phyloP scores from a whole-genome alignment of 2,113 vertebrate genomes.

The Corythaeola cristata region DNA sequence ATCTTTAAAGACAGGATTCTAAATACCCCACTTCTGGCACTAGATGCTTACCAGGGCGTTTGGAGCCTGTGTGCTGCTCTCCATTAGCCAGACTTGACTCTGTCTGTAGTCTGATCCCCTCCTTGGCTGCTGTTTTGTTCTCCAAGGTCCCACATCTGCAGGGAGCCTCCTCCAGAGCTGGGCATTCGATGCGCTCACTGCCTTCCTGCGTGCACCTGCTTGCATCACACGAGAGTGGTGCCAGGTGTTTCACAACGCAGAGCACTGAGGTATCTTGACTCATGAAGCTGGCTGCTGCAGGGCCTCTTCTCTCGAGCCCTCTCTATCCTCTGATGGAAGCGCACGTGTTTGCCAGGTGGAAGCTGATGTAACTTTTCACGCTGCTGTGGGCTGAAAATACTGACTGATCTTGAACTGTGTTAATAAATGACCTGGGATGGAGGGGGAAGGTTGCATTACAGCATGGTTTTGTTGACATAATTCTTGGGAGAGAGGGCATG shows the following conservation, averaged over 20 bases:
- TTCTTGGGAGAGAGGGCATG: background rate
- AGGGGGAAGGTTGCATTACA: background rate
- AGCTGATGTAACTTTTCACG: background rate
- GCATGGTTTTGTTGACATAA: background rate
- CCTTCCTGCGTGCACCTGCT: background rate
- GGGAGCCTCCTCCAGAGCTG: background rate
- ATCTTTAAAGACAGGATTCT: background rate
- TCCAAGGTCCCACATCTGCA: background rate
- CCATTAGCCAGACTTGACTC: fast-evolving
- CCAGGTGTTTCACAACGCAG: background rate
- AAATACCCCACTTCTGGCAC: fast-evolving
- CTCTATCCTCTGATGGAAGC: background rate
- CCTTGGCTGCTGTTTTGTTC: background rate
- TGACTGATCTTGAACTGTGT: slow-evolving; percentile 15
- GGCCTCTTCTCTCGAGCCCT: background rate
- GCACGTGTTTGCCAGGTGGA: background rate
- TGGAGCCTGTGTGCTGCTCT: background rate
- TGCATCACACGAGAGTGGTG: background rate
- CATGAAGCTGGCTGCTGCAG: background rate
- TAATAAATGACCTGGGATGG: slow-evolving; percentile 18
- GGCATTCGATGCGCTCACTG: fast-evolving
- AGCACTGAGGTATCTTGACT: background rate
- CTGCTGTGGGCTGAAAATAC: background rate
- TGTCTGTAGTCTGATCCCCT: fast-evolving
- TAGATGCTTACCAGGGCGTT: fast-evolving